Conservation (phyloP, 2,888 invertebrate species). For the Ctena decussata region DNA sequence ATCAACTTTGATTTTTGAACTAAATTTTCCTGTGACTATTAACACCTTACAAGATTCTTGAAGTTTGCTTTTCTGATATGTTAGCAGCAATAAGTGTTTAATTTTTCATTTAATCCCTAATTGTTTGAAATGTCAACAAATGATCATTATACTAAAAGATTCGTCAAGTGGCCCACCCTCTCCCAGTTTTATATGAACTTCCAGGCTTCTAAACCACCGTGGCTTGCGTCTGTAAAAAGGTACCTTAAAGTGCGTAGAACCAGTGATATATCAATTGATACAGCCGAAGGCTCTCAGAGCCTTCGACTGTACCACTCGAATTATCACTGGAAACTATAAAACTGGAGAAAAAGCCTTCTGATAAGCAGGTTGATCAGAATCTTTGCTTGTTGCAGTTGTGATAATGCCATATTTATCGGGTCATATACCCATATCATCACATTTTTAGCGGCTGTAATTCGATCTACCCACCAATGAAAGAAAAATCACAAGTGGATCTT, state of each 20-base stretch:
- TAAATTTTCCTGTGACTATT: not conserved
- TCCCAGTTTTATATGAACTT: not conserved
- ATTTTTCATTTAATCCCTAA: constrained; percentile 52
- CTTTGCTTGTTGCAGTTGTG: too few relatives aligned
- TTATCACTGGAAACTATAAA: too few relatives aligned
- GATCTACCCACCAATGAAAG: not conserved
- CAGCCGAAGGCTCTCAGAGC: too few relatives aligned
- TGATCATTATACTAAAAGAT: constrained; percentile 35
- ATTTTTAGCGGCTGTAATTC: not conserved
- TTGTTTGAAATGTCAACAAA: constrained; percentile 61
- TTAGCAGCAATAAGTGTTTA: constrained; percentile 53
- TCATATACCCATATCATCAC: not conserved
- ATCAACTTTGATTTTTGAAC: not conserved
- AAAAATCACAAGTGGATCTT: constrained; percentile 49
- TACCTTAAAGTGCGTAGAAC: too few relatives aligned
- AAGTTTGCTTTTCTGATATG: constrained; percentile 14
- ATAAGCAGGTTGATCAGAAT: too few relatives aligned
- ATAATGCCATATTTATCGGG: too few relatives aligned
- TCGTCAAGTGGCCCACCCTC: not conserved
- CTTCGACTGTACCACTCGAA: too few relatives aligned
- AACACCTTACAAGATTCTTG: not conserved
- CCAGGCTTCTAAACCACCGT: too few relatives aligned
- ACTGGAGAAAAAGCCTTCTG: too few relatives aligned
- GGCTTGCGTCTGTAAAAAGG: too few relatives aligned
- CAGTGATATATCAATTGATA: too few relatives aligned